A percentile compares a stretch with the other conserved stretches of the same genome.
Conservation (phyloP, 1,140 invertebrate genomes). For the Lepidurus couesii region DNA sequence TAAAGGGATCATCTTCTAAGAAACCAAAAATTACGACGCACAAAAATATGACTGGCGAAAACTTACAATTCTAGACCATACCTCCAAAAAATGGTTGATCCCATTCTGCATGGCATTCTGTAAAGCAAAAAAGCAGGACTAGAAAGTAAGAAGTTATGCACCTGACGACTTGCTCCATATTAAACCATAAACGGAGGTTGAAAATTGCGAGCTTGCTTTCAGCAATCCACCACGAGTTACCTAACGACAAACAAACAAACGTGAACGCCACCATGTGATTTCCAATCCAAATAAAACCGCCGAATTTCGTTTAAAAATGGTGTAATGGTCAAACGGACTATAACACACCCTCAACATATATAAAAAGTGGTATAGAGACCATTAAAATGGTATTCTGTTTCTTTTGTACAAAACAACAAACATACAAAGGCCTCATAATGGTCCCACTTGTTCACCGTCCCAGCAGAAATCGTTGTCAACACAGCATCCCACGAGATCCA, state of each 20-base stretch:
- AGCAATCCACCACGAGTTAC: neutral
- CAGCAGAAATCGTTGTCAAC: constrained; percentile 11
- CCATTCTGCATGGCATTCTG: too few relatives aligned
- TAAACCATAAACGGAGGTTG: too few relatives aligned
- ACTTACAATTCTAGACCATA: too few relatives aligned
- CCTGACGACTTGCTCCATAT: too few relatives aligned
- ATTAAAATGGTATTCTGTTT: constrained; percentile 15
- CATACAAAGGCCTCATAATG: constrained; percentile 15
- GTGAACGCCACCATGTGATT: neutral
- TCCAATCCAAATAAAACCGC: neutral
- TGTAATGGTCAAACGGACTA: constrained; percentile 22
- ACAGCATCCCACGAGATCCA: neutral
- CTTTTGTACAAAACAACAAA: constrained; percentile 12
- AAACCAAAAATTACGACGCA: neutral
- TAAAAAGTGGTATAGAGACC: constrained; percentile 11
- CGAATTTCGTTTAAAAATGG: neutral
- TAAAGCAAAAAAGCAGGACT: too few relatives aligned
- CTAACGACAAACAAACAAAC: neutral
- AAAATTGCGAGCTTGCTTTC: too few relatives aligned
- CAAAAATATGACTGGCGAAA: too few relatives aligned
- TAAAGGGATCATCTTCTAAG: neutral
- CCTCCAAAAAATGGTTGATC: too few relatives aligned
- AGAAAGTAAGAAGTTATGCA: too few relatives aligned
- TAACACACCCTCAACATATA: constrained; percentile 1
- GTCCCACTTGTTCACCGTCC: neutral